Evolutionary conservation across 2,888 invertebrate genomes (phyloP), one percentile per base, ranked within the genome.

Genomic region (Andrena marginata): DNA sequence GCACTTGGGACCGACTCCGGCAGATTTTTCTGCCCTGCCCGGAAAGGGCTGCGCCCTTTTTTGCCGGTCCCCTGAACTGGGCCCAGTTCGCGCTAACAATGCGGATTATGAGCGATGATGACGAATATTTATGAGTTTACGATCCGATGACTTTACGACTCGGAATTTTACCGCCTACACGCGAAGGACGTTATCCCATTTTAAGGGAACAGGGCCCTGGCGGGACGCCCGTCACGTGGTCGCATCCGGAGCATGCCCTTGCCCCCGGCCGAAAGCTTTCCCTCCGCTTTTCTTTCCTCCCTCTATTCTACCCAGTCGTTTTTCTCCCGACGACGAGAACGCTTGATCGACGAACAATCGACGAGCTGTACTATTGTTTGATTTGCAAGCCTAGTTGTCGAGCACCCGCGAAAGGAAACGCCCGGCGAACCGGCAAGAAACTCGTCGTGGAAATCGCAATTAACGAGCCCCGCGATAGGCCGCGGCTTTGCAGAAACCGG

Each of bases 61-160:
- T 83, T 62, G 13, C 54, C 42, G 10, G 54, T 8, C 20, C n/a
- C n/a, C 48, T 29, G 48, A 51, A 13, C 64, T 23, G n/a, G 10
- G 7, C 8, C 71, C 35, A 48, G 73, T 72, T 75, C n/a, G 23
- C 23, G 65, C 20, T 29, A 20, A 90, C 90, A 90, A 90, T 90
- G 87, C 77, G 89, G 85, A 92, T 93, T 90, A 93, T 92, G 87
- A 88, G 82, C 90, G 91, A 93, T 93, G 87, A 93, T 93, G 92
- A 92, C 88, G 87, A 91, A 91, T 92, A 93, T 93, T 92, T 92
- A 92, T 90, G 91, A 89, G 88, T 92, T 92, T 92, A 92, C 87
- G 88, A 92, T 86, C 89, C 89, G 87, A 92, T 89, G 90, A 87
- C 81, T 92, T 91, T 90, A 91, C 73, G 87, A 87, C 88, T 59